Evolutionary conservation across 1,140 invertebrate species (phyloP).

Genomic region (Papilio aristodemus): DNA sequence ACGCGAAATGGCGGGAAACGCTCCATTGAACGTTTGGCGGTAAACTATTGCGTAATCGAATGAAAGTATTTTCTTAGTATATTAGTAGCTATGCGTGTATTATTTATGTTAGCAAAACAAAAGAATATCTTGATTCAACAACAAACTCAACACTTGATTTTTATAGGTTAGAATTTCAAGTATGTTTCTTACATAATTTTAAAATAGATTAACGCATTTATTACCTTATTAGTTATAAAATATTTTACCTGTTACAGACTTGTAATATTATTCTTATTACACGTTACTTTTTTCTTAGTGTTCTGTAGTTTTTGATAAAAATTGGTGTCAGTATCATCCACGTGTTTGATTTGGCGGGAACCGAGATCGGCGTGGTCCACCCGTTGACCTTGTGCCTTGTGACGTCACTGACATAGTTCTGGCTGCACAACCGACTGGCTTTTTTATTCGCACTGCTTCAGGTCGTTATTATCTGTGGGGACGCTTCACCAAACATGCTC

Average conservation of each 20-base stretch:
- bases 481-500: conserved; percentile 17
- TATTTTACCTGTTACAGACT: too few species aligned
- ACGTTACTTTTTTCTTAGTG: too few species aligned
- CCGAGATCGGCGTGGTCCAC: conserved; percentile 48
- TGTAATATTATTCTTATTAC: too few species aligned
- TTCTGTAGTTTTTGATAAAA: conserved; percentile 22
- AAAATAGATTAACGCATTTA: background rate
- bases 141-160: background rate
- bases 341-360: conserved; percentile 74
- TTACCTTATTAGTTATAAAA: too few species aligned
- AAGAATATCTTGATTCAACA: background rate
- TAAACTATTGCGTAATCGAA: conserved; percentile 66
- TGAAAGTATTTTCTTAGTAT: conserved; percentile 63
- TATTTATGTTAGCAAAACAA: conserved; percentile 7
- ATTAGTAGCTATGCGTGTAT: background rate
- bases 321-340: conserved; percentile 34
- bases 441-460: conserved; percentile 11
- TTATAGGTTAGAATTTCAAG: conserved; percentile 16
- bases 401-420: conserved; percentile 77
- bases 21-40: conserved; percentile 76
- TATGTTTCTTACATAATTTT: conserved; percentile 25
- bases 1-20: conserved; percentile 73
- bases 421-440: conserved; percentile 36
- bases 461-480: conserved; percentile 32
- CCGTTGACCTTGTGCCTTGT: conserved; percentile 65